Percentiles rank a stretch among this genome's conserved stretches.
Evolutionary conservation across 2,888 invertebrate genomes (phyloP).

Genomic region (Microctonus brassicae): DNA sequence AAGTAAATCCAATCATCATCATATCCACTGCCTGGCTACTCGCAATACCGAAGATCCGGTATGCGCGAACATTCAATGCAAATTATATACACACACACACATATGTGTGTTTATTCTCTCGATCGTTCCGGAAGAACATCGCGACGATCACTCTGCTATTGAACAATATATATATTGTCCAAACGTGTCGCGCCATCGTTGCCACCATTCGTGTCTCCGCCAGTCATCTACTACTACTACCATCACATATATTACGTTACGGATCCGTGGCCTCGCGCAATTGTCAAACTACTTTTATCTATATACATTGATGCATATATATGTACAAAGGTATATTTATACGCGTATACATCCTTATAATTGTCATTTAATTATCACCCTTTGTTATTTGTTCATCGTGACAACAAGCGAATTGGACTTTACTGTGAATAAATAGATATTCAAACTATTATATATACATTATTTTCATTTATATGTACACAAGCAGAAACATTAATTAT

Average conservation of each 20-base stretch:
- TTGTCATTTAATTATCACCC: constrained; percentile 12
- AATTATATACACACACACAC: background rate
- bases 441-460: too few species aligned
- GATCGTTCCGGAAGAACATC: constrained; percentile 57
- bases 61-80: background rate
- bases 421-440: background rate
- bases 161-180: constrained; percentile 41
- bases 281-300: background rate
- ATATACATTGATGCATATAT: background rate
- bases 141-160: constrained; percentile 48
- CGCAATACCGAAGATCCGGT: constrained; percentile 38
- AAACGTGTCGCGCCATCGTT: constrained; percentile 33
- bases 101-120: background rate
- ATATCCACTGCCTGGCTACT: constrained; percentile 19
- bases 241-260: constrained; percentile 18
- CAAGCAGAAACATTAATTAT: background rate
- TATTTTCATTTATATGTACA: background rate
- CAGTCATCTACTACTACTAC: constrained; percentile 2
- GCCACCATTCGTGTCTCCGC: constrained; percentile 45
- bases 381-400: constrained; percentile 16
- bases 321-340: background rate
- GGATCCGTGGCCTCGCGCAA: constrained; percentile 28
- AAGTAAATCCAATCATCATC: constrained; percentile 31
- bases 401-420: background rate
- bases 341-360: constrained; percentile 11